A percentile compares a stretch with the other conserved stretches of the same genome.
Conservation (phyloP, 2,888 invertebrate genomes). For the Ornithoptera alexandrae region DNA sequence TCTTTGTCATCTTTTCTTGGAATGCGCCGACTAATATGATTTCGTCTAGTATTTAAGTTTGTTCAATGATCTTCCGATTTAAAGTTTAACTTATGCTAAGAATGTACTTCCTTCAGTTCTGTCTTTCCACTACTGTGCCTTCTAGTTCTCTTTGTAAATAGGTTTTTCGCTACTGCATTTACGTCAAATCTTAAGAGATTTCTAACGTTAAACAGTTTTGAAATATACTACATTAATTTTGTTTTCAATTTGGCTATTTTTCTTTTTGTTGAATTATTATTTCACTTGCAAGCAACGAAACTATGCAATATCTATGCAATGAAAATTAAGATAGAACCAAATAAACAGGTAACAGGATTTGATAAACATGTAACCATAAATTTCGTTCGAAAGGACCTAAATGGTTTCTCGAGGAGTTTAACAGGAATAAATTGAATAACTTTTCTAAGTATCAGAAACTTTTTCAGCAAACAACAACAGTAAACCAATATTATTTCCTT, state of each 20-base stretch:
- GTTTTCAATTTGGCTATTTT: not conserved
- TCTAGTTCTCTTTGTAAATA: conserved; percentile 72
- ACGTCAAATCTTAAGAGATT: conserved; percentile 1
- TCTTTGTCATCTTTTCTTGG: conserved; percentile 1
- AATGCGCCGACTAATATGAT: conserved; percentile 6
- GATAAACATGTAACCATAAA: not conserved
- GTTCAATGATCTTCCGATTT: not conserved
- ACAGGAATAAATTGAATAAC: not conserved
- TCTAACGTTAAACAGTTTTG: not conserved
- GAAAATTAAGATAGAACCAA: not conserved
- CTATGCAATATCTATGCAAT: not conserved
- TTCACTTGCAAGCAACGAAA: not conserved
- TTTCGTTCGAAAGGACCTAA: not conserved
- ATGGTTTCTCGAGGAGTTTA: not conserved
- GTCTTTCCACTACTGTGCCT: conserved; percentile 70
- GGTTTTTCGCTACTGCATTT: conserved; percentile 39
- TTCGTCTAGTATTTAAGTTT: conserved; percentile 2
- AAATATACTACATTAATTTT: not conserved
- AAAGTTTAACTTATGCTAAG: conserved; percentile 14
- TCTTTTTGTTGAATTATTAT: no score
- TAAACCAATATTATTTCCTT: not conserved
- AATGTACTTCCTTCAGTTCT: conserved; percentile 32
- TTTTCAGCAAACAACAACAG: not conserved
- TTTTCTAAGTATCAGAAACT: not conserved
- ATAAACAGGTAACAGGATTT: not conserved